Evolutionary conservation across 1,140 invertebrate genomes (phyloP).

Genomic region (Probaryconus sp.): DNA sequence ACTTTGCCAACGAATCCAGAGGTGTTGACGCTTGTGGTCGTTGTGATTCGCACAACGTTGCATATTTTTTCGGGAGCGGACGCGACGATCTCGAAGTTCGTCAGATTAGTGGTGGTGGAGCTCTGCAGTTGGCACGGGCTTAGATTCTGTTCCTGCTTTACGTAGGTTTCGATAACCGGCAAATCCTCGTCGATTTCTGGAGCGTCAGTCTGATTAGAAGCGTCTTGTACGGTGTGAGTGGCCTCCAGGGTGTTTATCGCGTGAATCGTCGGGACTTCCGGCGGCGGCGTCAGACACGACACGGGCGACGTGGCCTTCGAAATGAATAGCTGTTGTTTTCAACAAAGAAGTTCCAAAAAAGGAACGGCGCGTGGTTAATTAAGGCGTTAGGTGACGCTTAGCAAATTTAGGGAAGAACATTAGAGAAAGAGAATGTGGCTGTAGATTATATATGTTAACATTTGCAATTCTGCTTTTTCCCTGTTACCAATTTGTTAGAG

Average conservation of each 20-base stretch:
- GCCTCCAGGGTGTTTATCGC: slow-evolving; percentile 67
- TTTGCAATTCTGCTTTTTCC: no score
- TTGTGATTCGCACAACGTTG: slow-evolving; percentile 68
- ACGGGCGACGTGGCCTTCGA: slow-evolving; percentile 80
- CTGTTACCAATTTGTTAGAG: no score
- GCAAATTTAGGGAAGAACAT: neutral
- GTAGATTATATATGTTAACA: no score
- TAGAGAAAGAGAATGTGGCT: no score
- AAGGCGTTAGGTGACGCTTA: slow-evolving; percentile 28
- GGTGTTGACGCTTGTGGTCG: slow-evolving; percentile 67
- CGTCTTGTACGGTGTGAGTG: slow-evolving; percentile 82
- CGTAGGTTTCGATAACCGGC: slow-evolving; percentile 49
- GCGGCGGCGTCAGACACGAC: slow-evolving; percentile 81
- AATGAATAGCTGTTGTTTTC: slow-evolving; percentile 68
- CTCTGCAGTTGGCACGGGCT: slow-evolving; percentile 68
- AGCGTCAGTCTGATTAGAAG: slow-evolving; percentile 88
- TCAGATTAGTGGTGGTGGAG: slow-evolving; percentile 47
- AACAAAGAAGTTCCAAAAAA: slow-evolving; percentile 55
- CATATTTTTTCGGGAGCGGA: slow-evolving; percentile 68
- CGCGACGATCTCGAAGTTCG: slow-evolving; percentile 69
- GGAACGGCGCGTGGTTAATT: slow-evolving; percentile 42
- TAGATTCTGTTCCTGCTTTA: slow-evolving; percentile 72
- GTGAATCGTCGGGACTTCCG: slow-evolving; percentile 77
- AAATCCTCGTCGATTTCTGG: slow-evolving; percentile 75
- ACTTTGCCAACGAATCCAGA: slow-evolving; percentile 68